These are phyloP conservation scores for Petaurus breviceps DNA, from an alignment of 2,113 vertebrate genomes.

Conservation along the genomic window DNA sequence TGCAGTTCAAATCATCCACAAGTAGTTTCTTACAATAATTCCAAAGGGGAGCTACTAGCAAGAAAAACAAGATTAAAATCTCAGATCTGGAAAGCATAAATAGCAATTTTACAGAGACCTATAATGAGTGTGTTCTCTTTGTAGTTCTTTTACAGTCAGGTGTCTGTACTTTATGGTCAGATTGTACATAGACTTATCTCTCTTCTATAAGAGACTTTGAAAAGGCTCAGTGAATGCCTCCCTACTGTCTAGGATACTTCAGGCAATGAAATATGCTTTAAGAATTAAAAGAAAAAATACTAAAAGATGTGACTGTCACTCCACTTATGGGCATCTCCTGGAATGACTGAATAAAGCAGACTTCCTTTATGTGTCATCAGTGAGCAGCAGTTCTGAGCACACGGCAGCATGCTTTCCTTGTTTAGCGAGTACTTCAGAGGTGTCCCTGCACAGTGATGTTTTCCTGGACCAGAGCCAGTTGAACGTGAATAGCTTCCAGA, in stretches of 20 bases:
- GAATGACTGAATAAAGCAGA: constrained; percentile 89
- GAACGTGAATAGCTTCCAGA: constrained; percentile 92
- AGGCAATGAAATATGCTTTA: background rate
- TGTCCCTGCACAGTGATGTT: constrained; percentile 85
- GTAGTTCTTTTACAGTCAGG: background rate
- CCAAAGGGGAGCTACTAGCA: background rate
- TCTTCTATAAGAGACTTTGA: background rate
- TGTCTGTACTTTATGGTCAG: background rate
- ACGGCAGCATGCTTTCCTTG: constrained; percentile 94
- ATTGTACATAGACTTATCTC: background rate
- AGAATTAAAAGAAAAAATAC: background rate
- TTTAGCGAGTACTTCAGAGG: constrained; percentile 95
- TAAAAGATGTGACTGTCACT: constrained; percentile 65
- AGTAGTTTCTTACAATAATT: background rate
- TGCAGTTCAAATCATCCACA: background rate
- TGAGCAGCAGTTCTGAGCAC: constrained; percentile 88
- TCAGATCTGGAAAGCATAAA: background rate
- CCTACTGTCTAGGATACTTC: background rate
- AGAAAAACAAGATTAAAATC: background rate
- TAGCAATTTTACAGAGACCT: background rate
- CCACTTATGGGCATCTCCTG: constrained; percentile 89
- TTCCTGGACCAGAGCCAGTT: constrained; percentile 93
- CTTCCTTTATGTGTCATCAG: constrained; percentile 87
- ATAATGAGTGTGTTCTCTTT: background rate
- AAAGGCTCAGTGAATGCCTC: background rate